Base-by-base conservation (phyloP, 2,797 vertebrate genomes). In the Sebastes taczanowskii region DNA sequence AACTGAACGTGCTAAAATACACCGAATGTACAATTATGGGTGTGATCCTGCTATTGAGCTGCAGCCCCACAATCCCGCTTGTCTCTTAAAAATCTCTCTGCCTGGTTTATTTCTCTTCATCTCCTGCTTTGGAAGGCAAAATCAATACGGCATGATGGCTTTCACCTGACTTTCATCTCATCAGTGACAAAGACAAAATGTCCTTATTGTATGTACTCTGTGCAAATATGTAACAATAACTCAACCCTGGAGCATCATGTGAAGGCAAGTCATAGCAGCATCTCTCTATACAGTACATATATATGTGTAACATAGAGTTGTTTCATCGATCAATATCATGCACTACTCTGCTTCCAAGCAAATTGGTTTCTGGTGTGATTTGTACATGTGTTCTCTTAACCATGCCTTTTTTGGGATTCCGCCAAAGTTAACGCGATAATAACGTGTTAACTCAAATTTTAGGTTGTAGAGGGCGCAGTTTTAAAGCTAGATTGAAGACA, bases 141-240 rank as follows among this genome's bases (percentile, higher is more conserved):
- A 87, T 84, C 87, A 86, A 85, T 80, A 81, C 71, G 29, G 7
- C 56, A 71, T 32, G 78, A 77, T 82, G 78, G 34, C 71, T 66
- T 64, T 78, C 53, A 49, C 27, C 35, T 77, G 76, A 49, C 80
- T 59, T 74, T 80, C 68, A 76, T 85, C 74, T 77, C 66, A 77
- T 87, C 77, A 56, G 18, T 29, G 72, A 81, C 77, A 73, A 77
- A 85, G 71, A 86, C 73, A 71, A 80, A 81, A 77, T 77, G 32
- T 70, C 29, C 67, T 74, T 56, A 46, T 73, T 84, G 52, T 82
- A 14, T 27, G 46, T 49, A n/a, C 46, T 81, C 11, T 29, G 38
- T 71, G 58, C 27, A 23, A n/a, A 32, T 64, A 68, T 46, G 20
- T 34, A 35, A 35, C 67, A 66, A 66, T 22, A 49, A 60, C 73